Conservation (phyloP, 2,113 vertebrate species). For the Tautogolabrus adspersus region DNA sequence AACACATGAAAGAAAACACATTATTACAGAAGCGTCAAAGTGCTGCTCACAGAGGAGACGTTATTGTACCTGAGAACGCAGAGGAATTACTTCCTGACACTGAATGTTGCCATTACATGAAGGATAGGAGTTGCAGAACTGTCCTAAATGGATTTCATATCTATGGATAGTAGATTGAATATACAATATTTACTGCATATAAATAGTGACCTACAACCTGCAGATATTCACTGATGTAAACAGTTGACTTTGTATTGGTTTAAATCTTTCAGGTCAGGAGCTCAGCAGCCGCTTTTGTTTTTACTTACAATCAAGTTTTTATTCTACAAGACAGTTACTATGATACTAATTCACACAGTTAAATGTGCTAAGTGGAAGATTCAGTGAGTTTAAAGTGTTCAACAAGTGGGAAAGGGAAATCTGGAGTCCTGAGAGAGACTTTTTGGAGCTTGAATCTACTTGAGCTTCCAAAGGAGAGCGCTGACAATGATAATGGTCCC, state of each 20-base stretch:
- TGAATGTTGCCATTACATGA: background rate
- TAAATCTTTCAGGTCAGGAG: too few relatives aligned
- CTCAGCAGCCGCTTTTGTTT: background rate
- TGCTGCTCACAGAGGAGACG: too few relatives aligned
- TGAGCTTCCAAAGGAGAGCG: slow-evolving; percentile 42
- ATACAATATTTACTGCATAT: background rate
- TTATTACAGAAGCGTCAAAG: too few relatives aligned
- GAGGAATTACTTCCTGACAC: background rate
- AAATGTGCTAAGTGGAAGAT: background rate
- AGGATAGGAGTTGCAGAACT: background rate
- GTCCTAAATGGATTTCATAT: background rate
- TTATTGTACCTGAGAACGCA: too few relatives aligned
- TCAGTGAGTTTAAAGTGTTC: background rate
- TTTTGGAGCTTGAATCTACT: slow-evolving; percentile 42
- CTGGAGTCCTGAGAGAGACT: slow-evolving; percentile 41
- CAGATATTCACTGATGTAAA: background rate
- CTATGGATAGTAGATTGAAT: background rate
- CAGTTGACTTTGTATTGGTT: too few relatives aligned
- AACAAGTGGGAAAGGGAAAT: slow-evolving; percentile 28
- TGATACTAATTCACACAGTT: background rate
- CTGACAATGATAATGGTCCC: slow-evolving; percentile 41
- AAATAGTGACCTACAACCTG: background rate
- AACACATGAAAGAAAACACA: too few relatives aligned
- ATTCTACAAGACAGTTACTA: background rate
- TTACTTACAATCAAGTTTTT: background rate